These are phyloP conservation scores for Xylota segnis DNA, from an alignment of 2,888 invertebrate genomes.

Conservation along the genomic window DNA sequence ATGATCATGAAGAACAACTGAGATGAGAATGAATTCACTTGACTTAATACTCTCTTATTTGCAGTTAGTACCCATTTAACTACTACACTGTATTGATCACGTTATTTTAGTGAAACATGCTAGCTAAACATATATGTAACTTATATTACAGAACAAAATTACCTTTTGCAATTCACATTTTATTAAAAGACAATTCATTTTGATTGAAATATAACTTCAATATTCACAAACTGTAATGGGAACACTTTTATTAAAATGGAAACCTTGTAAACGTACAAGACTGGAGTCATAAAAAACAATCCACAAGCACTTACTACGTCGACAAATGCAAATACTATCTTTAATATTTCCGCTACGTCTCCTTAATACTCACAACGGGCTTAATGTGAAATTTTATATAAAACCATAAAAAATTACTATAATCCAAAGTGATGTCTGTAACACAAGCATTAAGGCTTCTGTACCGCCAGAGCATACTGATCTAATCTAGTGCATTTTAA, in stretches of 20 bases:
- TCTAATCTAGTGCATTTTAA: conserved; percentile 63
- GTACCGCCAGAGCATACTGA: conserved; percentile 16
- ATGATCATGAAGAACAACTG: too few relatives aligned
- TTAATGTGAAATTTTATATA: conserved; percentile 19
- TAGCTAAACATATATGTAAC: too few relatives aligned
- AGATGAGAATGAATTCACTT: too few relatives aligned
- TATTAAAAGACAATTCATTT: too few relatives aligned
- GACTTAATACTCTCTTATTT: too few relatives aligned
- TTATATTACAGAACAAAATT: too few relatives aligned
- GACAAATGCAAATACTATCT: neutral
- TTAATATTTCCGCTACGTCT: neutral
- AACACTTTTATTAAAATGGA: neutral
- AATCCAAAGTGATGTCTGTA: conserved; percentile 19
- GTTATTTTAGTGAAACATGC: too few relatives aligned
- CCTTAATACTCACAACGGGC: neutral
- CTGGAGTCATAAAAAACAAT: neutral
- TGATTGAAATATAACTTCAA: neutral
- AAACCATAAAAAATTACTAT: conserved; percentile 19
- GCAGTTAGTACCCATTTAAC: too few relatives aligned
- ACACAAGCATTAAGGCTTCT: conserved; percentile 8
- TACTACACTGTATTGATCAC: too few relatives aligned
- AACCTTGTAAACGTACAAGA: neutral
- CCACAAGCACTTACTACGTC: neutral
- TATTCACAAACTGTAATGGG: neutral
- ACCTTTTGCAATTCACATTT: too few relatives aligned